These are phyloP conservation scores for Drosophila rubida DNA, from an alignment of 2,888 invertebrate species.

Conservation along the genomic window DNA sequence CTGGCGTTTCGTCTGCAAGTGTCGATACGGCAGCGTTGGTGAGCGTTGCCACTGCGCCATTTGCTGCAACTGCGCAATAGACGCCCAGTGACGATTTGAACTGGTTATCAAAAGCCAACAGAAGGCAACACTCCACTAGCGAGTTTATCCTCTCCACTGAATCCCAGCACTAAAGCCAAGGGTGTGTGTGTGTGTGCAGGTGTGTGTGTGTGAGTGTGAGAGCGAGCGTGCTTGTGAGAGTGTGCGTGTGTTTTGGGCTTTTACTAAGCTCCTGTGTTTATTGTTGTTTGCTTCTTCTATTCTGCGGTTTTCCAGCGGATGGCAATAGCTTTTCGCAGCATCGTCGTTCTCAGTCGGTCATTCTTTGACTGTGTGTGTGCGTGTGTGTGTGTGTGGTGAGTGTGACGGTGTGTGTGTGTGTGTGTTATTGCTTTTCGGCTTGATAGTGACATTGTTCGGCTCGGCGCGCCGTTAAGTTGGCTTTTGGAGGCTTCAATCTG, in stretches of 20 bases:
- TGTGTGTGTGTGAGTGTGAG: conserved; percentile 2
- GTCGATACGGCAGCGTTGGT: conserved; percentile 28
- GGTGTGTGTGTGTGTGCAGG: not conserved
- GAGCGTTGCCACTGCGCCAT: conserved; percentile 34
- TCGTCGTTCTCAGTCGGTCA: conserved; percentile 22
- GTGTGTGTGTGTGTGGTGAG: conserved; percentile 11
- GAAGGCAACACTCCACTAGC: conserved; percentile 26
- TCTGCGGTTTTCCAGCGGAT: conserved; percentile 28
- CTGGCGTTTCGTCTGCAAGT: not conserved
- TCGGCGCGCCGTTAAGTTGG: conserved; percentile 45
- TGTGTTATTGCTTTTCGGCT: conserved; percentile 34
- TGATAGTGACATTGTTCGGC: conserved; percentile 61
- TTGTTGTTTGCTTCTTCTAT: conserved; percentile 52
- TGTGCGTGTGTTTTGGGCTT: conserved; percentile 35
- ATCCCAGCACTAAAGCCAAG: not conserved
- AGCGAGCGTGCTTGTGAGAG: conserved; percentile 2
- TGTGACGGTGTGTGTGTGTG: conserved; percentile 8
- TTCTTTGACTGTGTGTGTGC: conserved; percentile 3
- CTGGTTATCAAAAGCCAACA: conserved; percentile 10
- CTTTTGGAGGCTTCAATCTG: conserved; percentile 49
- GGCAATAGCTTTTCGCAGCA: conserved; percentile 41
- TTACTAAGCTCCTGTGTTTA: conserved; percentile 47
- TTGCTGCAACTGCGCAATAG: conserved; percentile 43
- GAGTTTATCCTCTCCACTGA: conserved; percentile 34
- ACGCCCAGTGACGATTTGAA: conserved; percentile 6